Evolutionary conservation across 2,888 invertebrate species (phyloP).

Genomic region (Xanthia icteritia): DNA sequence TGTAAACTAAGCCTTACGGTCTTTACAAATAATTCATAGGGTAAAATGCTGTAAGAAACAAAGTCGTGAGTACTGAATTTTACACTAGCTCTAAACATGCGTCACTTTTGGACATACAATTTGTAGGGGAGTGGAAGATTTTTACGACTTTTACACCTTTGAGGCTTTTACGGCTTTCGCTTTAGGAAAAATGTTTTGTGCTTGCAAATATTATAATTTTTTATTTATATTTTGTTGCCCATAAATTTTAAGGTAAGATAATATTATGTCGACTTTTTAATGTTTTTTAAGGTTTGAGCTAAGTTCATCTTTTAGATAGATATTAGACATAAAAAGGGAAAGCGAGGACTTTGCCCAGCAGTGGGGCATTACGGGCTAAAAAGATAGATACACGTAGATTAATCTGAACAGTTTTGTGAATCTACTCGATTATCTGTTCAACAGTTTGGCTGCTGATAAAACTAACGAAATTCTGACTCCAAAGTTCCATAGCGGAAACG

Average conservation of each 20-base stretch:
- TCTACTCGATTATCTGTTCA: neutral
- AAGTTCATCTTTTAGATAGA: neutral
- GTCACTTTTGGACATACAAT: constrained; percentile 20
- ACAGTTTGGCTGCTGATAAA: neutral
- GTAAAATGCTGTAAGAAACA: constrained; percentile 37
- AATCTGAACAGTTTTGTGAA: neutral
- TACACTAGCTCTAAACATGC: constrained; percentile 12
- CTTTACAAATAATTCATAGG: constrained; percentile 49
- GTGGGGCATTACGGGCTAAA: too few relatives aligned
- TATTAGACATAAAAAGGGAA: too few relatives aligned
- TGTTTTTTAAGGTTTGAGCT: neutral
- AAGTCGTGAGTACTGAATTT: constrained; percentile 39
- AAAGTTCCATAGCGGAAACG: too few relatives aligned
- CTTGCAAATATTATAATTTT: neutral
- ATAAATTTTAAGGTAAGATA: neutral
- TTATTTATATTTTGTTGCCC: too few relatives aligned
- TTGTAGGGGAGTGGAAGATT: constrained; percentile 18
- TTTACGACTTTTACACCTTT: constrained; percentile 20
- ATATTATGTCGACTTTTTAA: neutral
- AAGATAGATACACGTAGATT: too few relatives aligned
- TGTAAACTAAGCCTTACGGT: constrained; percentile 35
- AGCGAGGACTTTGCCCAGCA: too few relatives aligned
- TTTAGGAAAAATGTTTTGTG: neutral
- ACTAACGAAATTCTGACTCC: neutral
- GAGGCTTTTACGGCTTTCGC: constrained; percentile 2